A percentile compares a stretch with the other conserved stretches of the same genome.
Conservation (phyloP, 1,140 invertebrate species). For the Heliconius melpomene region DNA sequence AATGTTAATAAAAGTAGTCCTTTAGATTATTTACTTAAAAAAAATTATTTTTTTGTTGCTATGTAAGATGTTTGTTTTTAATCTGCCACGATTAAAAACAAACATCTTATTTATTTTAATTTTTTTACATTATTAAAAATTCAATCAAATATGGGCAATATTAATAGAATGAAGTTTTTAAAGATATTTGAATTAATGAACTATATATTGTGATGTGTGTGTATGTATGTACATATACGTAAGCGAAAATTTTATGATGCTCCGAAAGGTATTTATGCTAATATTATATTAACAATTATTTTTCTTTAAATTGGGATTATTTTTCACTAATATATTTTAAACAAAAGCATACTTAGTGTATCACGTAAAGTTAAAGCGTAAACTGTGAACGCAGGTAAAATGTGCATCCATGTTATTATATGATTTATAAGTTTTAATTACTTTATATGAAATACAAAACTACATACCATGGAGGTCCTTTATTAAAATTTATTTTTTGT, state of each 20-base stretch:
- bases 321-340: not conserved
- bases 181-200: not conserved
- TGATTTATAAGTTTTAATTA: not conserved
- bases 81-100: not conserved
- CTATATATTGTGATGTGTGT: not conserved
- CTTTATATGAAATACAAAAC: not conserved
- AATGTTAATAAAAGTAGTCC: not conserved
- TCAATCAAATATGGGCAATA: not conserved
- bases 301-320: not conserved
- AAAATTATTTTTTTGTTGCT: too few relatives aligned
- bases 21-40: not conserved
- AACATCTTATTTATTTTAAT: not conserved
- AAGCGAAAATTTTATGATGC: not conserved
- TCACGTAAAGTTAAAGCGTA: not conserved
- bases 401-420: too few relatives aligned
- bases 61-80: too few relatives aligned
- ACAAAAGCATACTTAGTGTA: not conserved
- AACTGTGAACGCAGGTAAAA: too few relatives aligned
- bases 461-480: not conserved
- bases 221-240: not conserved
- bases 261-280: not conserved
- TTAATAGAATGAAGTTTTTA: not conserved
- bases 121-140: not conserved
- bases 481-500: too few relatives aligned
- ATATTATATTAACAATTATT: slow-evolving; percentile 9